Evolutionary conservation across 1,140 invertebrate genomes (phyloP).

Genomic region (Drosophila truncata): DNA sequence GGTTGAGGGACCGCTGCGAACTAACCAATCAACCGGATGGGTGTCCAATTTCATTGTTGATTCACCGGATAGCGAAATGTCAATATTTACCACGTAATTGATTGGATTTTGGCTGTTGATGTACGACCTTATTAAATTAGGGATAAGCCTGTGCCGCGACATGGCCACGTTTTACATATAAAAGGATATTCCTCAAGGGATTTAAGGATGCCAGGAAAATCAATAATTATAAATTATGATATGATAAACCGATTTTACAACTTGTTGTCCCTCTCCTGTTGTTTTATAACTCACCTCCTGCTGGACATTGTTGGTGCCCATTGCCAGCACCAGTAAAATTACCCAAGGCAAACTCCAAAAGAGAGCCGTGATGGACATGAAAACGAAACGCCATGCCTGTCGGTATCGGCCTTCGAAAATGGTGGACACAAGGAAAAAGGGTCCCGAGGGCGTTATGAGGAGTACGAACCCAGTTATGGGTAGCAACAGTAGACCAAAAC

Average conservation of each 20-base stretch:
- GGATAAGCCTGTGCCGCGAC: neutral
- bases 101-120: constrained; percentile 1
- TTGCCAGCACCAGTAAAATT: constrained; percentile 6
- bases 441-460: constrained; percentile 31
- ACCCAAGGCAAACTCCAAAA: constrained; percentile 34
- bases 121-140: constrained; percentile 7
- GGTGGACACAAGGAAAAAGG: constrained; percentile 23
- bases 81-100: constrained; percentile 22
- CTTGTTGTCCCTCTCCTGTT: neutral
- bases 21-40: constrained; percentile 40
- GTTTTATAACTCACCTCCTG: constrained; percentile 22
- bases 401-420: constrained; percentile 23
- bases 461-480: constrained; percentile 34
- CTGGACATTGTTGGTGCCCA: constrained; percentile 24
- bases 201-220: neutral
- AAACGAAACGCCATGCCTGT: neutral
- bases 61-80: constrained; percentile 10
- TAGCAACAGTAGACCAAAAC: constrained; percentile 18
- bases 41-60: constrained; percentile 8
- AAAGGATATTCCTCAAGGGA: neutral
- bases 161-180: neutral
- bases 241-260: neutral
- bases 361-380: neutral
- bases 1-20: constrained; percentile 10
- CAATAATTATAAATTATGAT: neutral